Evolutionary conservation across 2,113 vertebrate species (phyloP).

Genomic region (Motacilla alba): DNA sequence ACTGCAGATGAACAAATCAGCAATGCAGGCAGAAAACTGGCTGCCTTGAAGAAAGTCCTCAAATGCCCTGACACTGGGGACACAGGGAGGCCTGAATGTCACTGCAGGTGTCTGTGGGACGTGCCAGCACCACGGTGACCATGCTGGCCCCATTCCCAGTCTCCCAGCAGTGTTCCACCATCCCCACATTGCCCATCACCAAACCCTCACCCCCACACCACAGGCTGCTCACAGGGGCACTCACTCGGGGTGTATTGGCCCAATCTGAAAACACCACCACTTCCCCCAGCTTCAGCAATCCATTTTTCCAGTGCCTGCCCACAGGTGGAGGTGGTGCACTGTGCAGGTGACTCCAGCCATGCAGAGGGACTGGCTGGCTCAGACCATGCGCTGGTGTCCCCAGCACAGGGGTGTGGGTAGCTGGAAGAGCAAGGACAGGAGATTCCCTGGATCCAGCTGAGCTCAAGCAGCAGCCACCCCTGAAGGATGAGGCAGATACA

Average conservation of each 20-base stretch:
- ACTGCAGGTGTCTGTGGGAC: not conserved
- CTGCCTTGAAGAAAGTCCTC: not conserved
- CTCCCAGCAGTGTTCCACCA: not conserved
- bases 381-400: accelerated
- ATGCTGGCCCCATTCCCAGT: not conserved
- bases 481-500: too few relatives aligned
- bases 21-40: not conserved
- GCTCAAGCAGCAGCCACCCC: not conserved
- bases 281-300: not conserved
- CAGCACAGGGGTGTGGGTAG: not conserved
- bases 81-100: not conserved
- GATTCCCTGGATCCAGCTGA: not conserved
- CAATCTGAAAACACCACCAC: accelerated
- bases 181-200: not conserved
- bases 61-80: not conserved
- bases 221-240: accelerated
- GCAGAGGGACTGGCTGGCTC: not conserved
- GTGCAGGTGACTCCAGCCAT: not conserved
- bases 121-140: not conserved
- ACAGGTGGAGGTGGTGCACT: not conserved
- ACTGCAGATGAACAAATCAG: slow-evolving; percentile 49
- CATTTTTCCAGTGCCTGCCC: not conserved
- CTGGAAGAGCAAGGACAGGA: not conserved
- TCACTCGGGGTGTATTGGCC: not conserved
- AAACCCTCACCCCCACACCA: accelerated